phyloP scores from a whole-genome alignment of 2,797 vertebrate species.

The Gobio occitaniae region DNA sequence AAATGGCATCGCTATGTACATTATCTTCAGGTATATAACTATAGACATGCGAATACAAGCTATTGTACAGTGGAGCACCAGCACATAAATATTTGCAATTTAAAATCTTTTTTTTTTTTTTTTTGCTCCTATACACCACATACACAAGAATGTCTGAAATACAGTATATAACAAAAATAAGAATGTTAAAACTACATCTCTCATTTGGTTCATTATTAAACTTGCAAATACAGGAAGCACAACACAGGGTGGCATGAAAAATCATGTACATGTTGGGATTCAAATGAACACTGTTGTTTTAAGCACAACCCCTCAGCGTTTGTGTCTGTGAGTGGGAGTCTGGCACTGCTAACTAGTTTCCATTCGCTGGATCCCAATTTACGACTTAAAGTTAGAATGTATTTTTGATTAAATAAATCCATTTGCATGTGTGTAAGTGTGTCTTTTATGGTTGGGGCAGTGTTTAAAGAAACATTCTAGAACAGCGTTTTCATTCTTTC shows the following conservation, averaged over 20 bases:
- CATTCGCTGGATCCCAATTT: constrained; percentile 9
- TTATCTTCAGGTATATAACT: constrained; percentile 74
- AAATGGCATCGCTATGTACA: constrained; percentile 80
- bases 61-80: constrained; percentile 78
- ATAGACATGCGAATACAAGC: constrained; percentile 78
- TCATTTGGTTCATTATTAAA: constrained; percentile 54
- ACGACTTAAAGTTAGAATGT: not conserved
- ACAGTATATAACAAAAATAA: constrained; percentile 63
- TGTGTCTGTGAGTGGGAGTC: constrained; percentile 17
- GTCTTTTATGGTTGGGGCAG: constrained; percentile 22
- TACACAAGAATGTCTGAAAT: constrained; percentile 73
- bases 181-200: constrained; percentile 65
- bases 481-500: constrained; percentile 20
- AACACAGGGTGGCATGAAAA: constrained; percentile 42
- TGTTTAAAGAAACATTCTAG: constrained; percentile 7
- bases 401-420: not conserved
- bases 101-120: constrained; percentile 64
- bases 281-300: constrained; percentile 12
- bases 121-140: constrained; percentile 76
- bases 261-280: constrained; percentile 35
- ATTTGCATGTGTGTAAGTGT: not conserved
- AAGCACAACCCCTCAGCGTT: constrained; percentile 2
- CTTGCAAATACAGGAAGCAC: constrained; percentile 58
- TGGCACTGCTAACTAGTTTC: constrained; percentile 23
- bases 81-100: constrained; percentile 75